Base-by-base conservation (phyloP, 2,797 vertebrate species). In the Cossypha niveicapilla region DNA sequence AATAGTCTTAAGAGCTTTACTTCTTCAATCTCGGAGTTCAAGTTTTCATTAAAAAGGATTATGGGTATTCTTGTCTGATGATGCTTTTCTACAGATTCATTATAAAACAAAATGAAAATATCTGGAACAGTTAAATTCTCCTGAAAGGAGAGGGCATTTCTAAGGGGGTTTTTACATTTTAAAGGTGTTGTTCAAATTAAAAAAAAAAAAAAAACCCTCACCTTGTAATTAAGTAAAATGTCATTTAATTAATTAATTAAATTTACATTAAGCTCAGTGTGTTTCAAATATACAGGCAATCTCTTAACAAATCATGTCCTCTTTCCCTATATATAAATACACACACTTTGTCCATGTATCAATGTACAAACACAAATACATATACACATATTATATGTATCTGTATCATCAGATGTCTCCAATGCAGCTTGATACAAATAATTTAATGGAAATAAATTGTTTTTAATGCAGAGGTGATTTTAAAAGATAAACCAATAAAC, bases 1-100 rank as follows among this genome's bases (percentile, higher is more conserved):
- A 42, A 92, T 62, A 57, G 45, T 45, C 91, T 58, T 90, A 39
- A 61, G 27, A 87, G 28, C 48, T 60, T 57, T 75, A 88, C 25
- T 65, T 92, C 57, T 78, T 91, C 57, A 81, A 65, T 62, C 58
- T 85, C 2, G 57, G 80, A 94, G 91, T 88, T 89, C 67, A 93
- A 90, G 44, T 71, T 95, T 87, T 77, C 74, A 89, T 54, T 82
- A 95, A 94, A 96, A 96, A 98, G 97, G 97, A 97, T 97, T 97
- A 96, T 92, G 94, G 97, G 96, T 96, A 95, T 95, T 86, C 83
- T 86, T 96, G 97, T 96, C 93, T 78, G 60, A 94, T 90, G 90
- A 94, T 47, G 79, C 6, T 83, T 91, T 91, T 48, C 75, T 53
- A 58, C 4, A 67, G 35, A 78, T 73, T 24, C 8, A 30, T 56